Conservation (phyloP, 2,888 invertebrate species). For the Saturnia pavonia region DNA sequence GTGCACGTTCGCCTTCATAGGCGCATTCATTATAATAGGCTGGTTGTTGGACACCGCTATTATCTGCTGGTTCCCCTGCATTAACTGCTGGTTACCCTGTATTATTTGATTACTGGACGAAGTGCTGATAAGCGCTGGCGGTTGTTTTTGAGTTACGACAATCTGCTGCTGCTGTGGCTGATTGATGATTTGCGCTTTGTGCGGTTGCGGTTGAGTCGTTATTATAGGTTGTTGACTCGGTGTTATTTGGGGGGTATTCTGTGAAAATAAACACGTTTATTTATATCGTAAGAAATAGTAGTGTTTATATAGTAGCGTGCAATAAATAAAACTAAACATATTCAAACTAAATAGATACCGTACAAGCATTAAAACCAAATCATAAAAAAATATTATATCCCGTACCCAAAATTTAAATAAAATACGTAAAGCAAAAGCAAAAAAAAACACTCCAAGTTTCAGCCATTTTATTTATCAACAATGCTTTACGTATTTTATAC, state of each 20-base stretch:
- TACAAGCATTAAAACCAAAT: conserved; percentile 1
- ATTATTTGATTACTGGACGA: conserved; percentile 53
- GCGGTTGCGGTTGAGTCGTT: conserved; percentile 76
- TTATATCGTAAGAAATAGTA: not conserved
- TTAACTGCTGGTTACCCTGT: conserved; percentile 43
- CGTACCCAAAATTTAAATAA: not conserved
- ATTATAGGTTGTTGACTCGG: conserved; percentile 76
- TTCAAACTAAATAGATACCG: not conserved
- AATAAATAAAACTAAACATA: not conserved
- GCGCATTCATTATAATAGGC: conserved; percentile 67
- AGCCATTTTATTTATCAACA: no score
- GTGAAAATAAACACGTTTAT: conserved; percentile 25
- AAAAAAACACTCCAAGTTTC: no score
- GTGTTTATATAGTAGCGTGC: not conserved
- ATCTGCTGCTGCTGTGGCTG: conserved; percentile 65
- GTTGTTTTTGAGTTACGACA: conserved; percentile 70
- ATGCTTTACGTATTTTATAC: no score
- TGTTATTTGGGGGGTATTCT: conserved; percentile 73
- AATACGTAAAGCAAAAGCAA: not conserved
- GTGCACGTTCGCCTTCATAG: conserved; percentile 60
- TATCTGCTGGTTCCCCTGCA: conserved; percentile 52
- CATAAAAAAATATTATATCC: not conserved
- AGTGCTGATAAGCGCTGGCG: conserved; percentile 64
- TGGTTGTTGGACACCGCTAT: conserved; percentile 71
- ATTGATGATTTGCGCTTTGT: conserved; percentile 78